Base-by-base conservation (phyloP, 2,113 vertebrate species). In the Nematolebias whitei region DNA sequence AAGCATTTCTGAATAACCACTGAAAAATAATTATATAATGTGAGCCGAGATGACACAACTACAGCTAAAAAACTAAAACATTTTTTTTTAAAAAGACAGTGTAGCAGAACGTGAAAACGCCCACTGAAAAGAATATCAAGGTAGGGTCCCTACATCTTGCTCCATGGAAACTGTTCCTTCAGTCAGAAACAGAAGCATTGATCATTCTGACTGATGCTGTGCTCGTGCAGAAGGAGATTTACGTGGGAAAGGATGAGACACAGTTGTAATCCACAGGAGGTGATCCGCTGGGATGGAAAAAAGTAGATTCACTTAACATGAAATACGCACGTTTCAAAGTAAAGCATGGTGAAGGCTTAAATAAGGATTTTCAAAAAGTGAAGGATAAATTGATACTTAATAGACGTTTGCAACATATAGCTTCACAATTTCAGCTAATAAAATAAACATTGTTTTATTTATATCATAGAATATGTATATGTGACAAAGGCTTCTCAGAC, bases 151-250 rank as follows among this genome's bases (percentile, higher is more conserved):
- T 2, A 44, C 44, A 22, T 32, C 9, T 12, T 44, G 40, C 26
- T 54, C 24, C 35, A 39, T 53, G 50, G 63, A 66, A 66, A 55
- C 26, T 12, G 15, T 20, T 63, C 22, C 49, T 40, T 7, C 18
- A 52, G 38, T 63, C 16, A 14, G 23, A 23, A 50, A 50, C 60
- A 16, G 50, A 63, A 44, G 49, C 49, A 64, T 64, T 64, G 62
- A 64, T 66, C 63, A 66, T 66, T 20, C 22, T 35, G 51, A 45
- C 29, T 32, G 51, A 55, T 45, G 63, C 63, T 66, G 63, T 9
- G 26, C 51, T 45, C 3, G 5, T 24, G 51, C n/a, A 47, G 41
- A 45, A 55, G 63, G 41, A 53, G 63, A 19, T 54, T 38, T 45
- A 43, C 15, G 63, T 45, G 19, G 26, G 35, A n/a, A 10, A 55